Percentiles rank a stretch among this genome's conserved stretches.
Evolutionary conservation across 1,140 invertebrate species (phyloP).

Genomic region (Pissodes strobi): DNA sequence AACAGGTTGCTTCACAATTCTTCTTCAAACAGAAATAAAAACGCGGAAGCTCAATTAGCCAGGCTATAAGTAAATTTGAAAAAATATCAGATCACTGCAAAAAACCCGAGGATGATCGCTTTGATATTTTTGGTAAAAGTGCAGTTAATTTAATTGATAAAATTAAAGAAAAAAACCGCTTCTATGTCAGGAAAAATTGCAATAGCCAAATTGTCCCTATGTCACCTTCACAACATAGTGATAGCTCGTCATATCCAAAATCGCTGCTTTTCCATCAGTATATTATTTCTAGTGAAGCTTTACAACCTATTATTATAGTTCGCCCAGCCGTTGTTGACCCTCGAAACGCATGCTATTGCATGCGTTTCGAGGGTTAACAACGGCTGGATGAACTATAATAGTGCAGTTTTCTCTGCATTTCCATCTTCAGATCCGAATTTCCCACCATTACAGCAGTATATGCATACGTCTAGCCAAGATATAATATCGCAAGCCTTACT

Average conservation of each 20-base stretch:
- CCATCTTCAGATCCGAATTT: neutral
- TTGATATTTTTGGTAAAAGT: neutral
- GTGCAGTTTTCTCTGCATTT: neutral
- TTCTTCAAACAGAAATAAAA: constrained; percentile 3
- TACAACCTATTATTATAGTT: neutral
- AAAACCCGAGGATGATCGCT: neutral
- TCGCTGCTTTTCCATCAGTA: neutral
- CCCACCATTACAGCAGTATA: neutral
- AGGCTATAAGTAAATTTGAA: constrained; percentile 3
- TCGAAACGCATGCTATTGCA: too few relatives aligned
- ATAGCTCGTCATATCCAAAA: neutral
- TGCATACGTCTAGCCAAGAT: neutral
- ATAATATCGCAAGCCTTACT: neutral
- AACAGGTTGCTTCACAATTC: too few relatives aligned
- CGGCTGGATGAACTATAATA: too few relatives aligned
- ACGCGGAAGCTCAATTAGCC: neutral
- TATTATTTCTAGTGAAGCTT: neutral
- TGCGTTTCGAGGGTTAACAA: too few relatives aligned
- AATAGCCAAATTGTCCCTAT: neutral
- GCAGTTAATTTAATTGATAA: neutral
- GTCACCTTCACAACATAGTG: neutral
- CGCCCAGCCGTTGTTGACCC: too few relatives aligned
- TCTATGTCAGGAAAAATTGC: neutral
- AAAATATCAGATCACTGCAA: constrained; percentile 3
- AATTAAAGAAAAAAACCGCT: constrained; percentile 1